Evolutionary conservation across 2,113 vertebrate genomes (phyloP).

Genomic region (Sphyrna mokarran): DNA sequence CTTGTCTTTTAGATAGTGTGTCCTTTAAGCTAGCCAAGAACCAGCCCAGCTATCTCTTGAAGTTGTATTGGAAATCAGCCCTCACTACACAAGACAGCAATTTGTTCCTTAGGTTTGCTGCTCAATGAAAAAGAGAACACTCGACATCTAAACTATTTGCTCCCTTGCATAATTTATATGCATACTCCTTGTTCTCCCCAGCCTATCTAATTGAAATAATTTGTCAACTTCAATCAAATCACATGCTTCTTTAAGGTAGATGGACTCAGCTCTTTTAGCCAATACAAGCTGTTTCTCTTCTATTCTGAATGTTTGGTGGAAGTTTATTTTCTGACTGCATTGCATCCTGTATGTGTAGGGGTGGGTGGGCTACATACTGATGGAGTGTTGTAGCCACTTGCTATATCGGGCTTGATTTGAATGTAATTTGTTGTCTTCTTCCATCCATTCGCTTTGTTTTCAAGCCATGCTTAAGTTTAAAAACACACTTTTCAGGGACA

Average conservation of each 20-base stretch:
- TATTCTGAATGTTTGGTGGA: background rate
- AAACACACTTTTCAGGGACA: background rate
- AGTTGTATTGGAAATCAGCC: background rate
- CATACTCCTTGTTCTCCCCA: background rate
- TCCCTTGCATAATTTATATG: background rate
- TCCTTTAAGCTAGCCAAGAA: background rate
- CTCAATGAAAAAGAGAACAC: background rate
- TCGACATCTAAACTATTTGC: background rate
- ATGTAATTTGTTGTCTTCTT: background rate
- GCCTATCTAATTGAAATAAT: background rate
- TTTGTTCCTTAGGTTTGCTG: background rate
- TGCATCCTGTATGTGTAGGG: background rate
- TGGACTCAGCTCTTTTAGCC: background rate
- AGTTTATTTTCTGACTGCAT: background rate
- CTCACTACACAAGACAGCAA: background rate
- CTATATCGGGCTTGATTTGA: background rate
- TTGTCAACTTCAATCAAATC: background rate
- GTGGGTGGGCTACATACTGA: no score
- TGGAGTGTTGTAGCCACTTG: background rate
- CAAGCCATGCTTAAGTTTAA: background rate
- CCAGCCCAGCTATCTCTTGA: background rate
- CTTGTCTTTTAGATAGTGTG: background rate
- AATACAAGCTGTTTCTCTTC: background rate
- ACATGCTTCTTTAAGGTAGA: background rate
- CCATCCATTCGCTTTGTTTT: background rate